These are phyloP conservation scores for Epizoanthus scotinus DNA, from an alignment of 92 coral and sea anemone genomes.

Conservation along the genomic window DNA sequence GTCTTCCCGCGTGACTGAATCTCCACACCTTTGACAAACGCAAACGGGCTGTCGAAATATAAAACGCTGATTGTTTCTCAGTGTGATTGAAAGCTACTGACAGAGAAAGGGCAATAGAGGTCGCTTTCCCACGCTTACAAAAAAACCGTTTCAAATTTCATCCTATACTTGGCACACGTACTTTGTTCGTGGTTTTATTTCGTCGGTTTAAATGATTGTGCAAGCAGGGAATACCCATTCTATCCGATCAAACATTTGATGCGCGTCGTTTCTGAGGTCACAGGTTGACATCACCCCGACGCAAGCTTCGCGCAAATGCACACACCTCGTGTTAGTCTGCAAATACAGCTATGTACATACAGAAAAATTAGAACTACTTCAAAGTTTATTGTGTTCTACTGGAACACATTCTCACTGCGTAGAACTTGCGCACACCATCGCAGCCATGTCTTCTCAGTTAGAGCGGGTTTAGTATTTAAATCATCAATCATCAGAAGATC, in stretches of 20 bases:
- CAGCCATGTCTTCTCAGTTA: neutral
- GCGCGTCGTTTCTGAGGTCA: slow-evolving; percentile 1
- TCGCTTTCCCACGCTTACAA: slow-evolving; percentile 41
- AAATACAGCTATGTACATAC: slow-evolving; percentile 4
- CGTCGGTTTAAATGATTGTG: slow-evolving; percentile 33
- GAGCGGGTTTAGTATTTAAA: neutral
- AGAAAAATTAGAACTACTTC: neutral
- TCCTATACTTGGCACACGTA: neutral
- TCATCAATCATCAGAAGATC: neutral
- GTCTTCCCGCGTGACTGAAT: slow-evolving; percentile 6
- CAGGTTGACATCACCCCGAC: neutral
- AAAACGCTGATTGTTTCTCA: neutral
- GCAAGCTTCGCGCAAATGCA: slow-evolving; percentile 15
- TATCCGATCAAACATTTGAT: neutral
- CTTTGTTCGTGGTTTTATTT: neutral
- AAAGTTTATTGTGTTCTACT: neutral
- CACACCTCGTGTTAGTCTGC: slow-evolving; percentile 28
- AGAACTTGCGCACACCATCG: neutral
- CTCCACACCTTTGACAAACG: slow-evolving; percentile 13
- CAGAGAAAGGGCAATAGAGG: slow-evolving; percentile 16
- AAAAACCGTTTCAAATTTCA: slow-evolving; percentile 29
- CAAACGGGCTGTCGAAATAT: neutral
- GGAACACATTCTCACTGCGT: neutral
- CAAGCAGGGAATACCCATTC: slow-evolving; percentile 8
- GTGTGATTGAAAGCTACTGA: slow-evolving; percentile 9